phyloP scores from a whole-genome alignment of 2,888 invertebrate genomes.

The Agonum fuliginosum region DNA sequence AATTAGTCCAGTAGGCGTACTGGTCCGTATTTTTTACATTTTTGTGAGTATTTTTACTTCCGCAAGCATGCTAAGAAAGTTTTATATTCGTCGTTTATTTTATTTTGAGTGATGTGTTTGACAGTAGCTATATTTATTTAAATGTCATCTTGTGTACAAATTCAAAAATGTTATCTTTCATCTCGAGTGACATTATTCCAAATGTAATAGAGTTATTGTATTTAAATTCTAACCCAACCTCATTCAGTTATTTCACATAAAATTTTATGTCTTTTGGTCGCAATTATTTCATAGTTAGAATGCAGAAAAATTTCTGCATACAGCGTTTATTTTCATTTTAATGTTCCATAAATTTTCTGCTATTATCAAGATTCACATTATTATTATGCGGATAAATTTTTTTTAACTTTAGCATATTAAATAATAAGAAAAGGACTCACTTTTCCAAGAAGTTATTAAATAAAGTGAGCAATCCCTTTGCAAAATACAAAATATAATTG shows the following conservation, averaged over 20 bases:
- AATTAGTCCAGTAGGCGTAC: conserved; percentile 6
- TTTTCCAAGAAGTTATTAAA: background rate
- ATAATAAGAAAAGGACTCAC: background rate
- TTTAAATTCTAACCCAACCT: background rate
- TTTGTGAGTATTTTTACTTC: conserved; percentile 1
- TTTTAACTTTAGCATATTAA: conserved; percentile 5
- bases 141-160: conserved; percentile 1
- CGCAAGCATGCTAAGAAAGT: background rate
- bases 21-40: too few species aligned
- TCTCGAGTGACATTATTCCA: conserved; percentile 6
- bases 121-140: background rate
- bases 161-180: background rate
- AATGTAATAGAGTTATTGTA: conserved; percentile 31
- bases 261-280: background rate
- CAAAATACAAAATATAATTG: conserved; percentile 6
- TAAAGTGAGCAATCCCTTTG: conserved; percentile 1
- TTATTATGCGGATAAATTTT: background rate
- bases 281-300: background rate
- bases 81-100: background rate
- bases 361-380: background rate
- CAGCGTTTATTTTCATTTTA: background rate
- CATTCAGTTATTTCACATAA: background rate
- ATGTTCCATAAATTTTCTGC: background rate
- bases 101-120: background rate
- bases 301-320: background rate